Percentiles rank a stretch among this genome's conserved stretches.
Conservation (phyloP, 2,797 vertebrate species). For the Coendou prehensilis region DNA sequence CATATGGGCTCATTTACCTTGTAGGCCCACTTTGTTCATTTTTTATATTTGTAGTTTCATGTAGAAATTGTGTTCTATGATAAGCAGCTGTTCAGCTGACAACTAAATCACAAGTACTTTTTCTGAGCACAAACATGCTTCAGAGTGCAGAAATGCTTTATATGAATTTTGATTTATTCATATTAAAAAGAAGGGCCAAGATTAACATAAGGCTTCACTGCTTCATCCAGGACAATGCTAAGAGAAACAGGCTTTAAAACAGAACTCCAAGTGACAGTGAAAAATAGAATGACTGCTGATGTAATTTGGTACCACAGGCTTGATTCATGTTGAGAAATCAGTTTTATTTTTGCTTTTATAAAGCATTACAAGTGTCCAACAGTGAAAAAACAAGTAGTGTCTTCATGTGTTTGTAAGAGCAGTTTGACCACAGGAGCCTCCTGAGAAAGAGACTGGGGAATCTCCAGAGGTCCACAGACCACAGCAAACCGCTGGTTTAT, state of each 20-base stretch:
- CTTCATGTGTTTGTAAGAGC: background rate
- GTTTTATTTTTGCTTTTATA: background rate
- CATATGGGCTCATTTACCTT: constrained; percentile 28
- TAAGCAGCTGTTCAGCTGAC: background rate
- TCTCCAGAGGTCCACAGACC: background rate
- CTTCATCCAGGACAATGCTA: background rate
- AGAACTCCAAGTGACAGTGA: background rate
- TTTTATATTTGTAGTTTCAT: background rate
- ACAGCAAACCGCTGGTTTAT: background rate
- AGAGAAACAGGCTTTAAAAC: background rate
- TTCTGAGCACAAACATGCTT: background rate
- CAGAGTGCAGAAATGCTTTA: background rate
- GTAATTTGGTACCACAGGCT: background rate
- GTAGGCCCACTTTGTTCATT: background rate
- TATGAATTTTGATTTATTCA: background rate
- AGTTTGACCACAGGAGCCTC: background rate
- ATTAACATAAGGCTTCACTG: background rate
- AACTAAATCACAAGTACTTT: background rate
- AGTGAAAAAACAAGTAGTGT: background rate
- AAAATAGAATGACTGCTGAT: background rate
- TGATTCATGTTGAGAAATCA: background rate
- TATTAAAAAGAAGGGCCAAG: background rate
- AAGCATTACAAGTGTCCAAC: background rate
- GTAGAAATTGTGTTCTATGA: background rate
- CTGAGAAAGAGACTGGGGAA: background rate